Evolutionary conservation across 2,113 vertebrate species (phyloP).

Genomic region (Oceanodroma tethys): DNA sequence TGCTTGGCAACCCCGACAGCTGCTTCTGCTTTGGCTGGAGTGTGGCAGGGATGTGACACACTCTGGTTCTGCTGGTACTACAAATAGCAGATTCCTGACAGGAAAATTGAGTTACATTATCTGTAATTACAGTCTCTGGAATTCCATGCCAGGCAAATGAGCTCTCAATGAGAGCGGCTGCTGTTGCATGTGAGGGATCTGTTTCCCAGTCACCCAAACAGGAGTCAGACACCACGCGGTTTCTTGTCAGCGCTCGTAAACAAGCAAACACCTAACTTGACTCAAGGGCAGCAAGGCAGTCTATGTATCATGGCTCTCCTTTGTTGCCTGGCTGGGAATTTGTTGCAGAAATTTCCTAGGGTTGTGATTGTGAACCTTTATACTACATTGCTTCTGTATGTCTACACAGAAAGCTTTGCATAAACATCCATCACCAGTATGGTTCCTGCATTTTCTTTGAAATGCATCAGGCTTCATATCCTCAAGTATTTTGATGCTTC

Average conservation of each 20-base stretch:
- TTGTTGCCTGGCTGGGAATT: neutral
- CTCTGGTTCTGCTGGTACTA: constrained; percentile 31
- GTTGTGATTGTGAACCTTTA: neutral
- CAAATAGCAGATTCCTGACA: constrained; percentile 54
- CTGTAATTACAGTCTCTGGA: constrained; percentile 52
- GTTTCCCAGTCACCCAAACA: constrained; percentile 20
- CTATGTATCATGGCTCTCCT: neutral
- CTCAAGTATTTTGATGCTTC: neutral
- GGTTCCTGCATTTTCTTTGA: neutral
- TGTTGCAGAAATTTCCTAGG: neutral
- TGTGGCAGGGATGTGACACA: constrained; percentile 19
- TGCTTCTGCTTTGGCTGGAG: constrained; percentile 53
- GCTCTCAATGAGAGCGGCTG: neutral
- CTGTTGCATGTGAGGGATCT: neutral
- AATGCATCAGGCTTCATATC: neutral
- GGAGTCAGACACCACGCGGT: neutral
- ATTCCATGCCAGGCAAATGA: constrained; percentile 51
- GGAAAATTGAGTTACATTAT: constrained; percentile 54
- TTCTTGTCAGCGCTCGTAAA: neutral
- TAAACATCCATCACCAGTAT: neutral
- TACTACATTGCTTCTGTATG: neutral
- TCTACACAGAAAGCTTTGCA: neutral
- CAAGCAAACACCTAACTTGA: neutral
- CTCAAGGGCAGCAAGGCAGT: neutral
- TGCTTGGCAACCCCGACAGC: neutral